Evolutionary conservation across 2,113 vertebrate species (phyloP), one percentile per base, ranked within the genome.

Genomic region (Pardalotus punctatus): DNA sequence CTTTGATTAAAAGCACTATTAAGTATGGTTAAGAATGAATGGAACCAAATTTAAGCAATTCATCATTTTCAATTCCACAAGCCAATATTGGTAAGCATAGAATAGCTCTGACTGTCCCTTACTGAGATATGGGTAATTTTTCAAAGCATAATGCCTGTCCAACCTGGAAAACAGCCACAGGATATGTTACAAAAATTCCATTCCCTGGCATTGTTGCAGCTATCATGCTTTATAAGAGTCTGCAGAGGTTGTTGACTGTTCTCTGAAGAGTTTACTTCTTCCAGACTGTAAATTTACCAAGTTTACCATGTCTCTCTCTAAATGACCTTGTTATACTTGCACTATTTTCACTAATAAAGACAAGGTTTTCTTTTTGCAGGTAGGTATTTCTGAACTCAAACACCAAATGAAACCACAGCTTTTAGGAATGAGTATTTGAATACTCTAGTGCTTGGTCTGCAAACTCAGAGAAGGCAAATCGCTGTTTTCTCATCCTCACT

Each of bases 1-100:
- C 40, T 94, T 86, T 95, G 66, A 96, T 95, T 94, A 95, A 96
- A 93, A 92, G 79, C 76, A 53, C 82, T 84, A 79, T 93, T 89
- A 91, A 86, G 16, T 60, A 70, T 38, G 20, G 69, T 84, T 95
- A 93, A 91, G 83, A 94, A 80, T 53, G 56, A 96, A 86, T 48
- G 62, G 72, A 93, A 93, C 12, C 15, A 85, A 88, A 74, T 86
- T 76, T 38, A 67, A 88, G 48, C 87, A 91, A 90, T 93, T 88
- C 17, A 94, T 95, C 81, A 93, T 92, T 96, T 96, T 78, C 54
- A 86, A 42, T 94, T 96, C 56, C 76, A 71, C 51, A 90, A 88
- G 79, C 62, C 93, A 93, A 86, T 90, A 94, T 14, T 48, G 48
- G 47, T 90, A 94, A 95, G 56, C 43, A 80, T 17, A 88, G 76